Base-by-base conservation (phyloP, 2,888 invertebrate genomes). In the Coremacera marginata region DNA sequence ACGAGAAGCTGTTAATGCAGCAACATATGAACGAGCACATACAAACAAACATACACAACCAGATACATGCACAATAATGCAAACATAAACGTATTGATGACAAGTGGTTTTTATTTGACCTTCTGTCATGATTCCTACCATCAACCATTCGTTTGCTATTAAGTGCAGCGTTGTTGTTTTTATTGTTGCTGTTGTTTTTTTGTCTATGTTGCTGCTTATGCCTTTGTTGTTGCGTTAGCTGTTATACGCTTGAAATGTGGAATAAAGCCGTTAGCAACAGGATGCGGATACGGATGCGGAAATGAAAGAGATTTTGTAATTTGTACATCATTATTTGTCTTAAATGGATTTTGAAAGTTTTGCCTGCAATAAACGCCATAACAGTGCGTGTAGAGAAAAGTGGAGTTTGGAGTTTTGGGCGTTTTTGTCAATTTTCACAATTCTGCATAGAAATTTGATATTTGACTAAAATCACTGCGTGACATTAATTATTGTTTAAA, bases 251-350 rank as follows among this genome's bases (percentile, higher is more conserved):
- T 34, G 44, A 34, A 67, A 67, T 34, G 44, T 34, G 44, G 9
- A 31, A n/a, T n/a, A n/a, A 67, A 37, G 19, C 37, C 67, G 19
- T 37, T 19, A 34, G 37, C 67, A 8, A 34, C 37, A 67, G 67
- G 37, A 67, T 14, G 8, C 37, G 37, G 67, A 65, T 19, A 9
- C 67, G 37, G 67, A 65, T 19, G 3, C 67, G 67, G 67, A 67
- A 67, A 67, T 67, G 34, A 67, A 67, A 67, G 67, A 34, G 67
- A 67, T 67, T 67, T 67, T 34, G 37, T 67, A 67, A 67, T 67
- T 34, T 67, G 37, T 37, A 8, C 19, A 44, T 34, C 31, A 67
- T 67, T 67, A 37, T 37, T 67, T 34, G 37, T 22, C 37, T 67
- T 60, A 60, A 60, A 60, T 60, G 22, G 27, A 60, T 27, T 60